Conservation (phyloP, 2,113 vertebrate genomes). For the Trematocara zebra region DNA sequence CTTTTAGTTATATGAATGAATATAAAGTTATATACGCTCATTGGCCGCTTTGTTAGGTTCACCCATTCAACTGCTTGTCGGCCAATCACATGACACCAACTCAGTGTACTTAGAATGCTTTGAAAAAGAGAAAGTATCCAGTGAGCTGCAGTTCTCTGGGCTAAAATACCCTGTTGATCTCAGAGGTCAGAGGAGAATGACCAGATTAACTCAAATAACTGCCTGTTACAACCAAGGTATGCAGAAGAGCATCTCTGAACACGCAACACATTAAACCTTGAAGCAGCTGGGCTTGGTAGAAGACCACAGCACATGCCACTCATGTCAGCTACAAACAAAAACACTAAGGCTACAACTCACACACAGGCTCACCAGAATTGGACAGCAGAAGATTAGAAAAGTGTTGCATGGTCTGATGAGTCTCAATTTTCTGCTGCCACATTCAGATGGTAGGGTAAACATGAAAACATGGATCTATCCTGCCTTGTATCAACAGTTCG, state of each 20-base stretch:
- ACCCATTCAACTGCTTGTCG: neutral
- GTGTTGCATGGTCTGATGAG: neutral
- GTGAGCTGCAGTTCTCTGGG: neutral
- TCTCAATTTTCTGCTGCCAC: neutral
- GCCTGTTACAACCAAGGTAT: neutral
- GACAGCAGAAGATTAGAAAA: neutral
- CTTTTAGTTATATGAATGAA: neutral
- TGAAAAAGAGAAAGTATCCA: neutral
- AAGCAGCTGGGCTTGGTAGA: neutral
- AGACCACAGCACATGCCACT: neutral
- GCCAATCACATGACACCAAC: neutral
- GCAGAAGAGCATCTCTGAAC: neutral
- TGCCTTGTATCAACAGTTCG: neutral
- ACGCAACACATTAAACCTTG: neutral
- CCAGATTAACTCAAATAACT: neutral
- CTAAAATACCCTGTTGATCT: neutral
- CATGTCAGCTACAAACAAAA: neutral
- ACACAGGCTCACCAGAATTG: neutral
- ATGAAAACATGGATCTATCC: neutral
- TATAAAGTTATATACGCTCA: accelerated
- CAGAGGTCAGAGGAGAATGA: neutral
- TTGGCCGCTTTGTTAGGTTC: neutral
- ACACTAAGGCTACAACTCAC: neutral
- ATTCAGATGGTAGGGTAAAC: neutral
- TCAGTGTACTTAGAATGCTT: neutral